Percentiles rank a stretch among this genome's conserved stretches.
These are phyloP conservation scores for Corythoichthys intestinalis DNA, from an alignment of 2,113 vertebrate genomes.

Conservation along the genomic window DNA sequence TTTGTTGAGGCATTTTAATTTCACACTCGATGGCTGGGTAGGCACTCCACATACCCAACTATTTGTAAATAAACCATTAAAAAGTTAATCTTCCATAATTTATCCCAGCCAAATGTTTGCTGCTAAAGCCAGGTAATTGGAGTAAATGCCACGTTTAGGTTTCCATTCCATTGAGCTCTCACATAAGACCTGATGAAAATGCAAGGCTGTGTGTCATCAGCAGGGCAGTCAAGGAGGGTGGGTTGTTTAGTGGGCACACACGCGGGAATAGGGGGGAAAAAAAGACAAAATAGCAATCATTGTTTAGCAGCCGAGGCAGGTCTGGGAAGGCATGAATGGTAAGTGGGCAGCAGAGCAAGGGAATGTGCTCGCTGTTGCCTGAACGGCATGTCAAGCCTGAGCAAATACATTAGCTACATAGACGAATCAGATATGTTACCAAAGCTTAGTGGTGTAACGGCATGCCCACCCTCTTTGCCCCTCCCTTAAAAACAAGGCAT, in stretches of 20 bases:
- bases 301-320: conserved; percentile 26
- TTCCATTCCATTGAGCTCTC: neutral
- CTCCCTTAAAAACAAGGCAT: no score
- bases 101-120: neutral
- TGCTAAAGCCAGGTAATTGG: neutral
- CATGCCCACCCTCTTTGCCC: neutral
- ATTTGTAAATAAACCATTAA: neutral
- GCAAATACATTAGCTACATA: conserved; percentile 36
- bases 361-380: conserved; percentile 14
- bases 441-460: neutral
- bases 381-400: conserved; percentile 18
- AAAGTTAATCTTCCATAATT: neutral
- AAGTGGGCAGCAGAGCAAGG: conserved; percentile 28
- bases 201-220: conserved; percentile 1
- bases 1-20: neutral
- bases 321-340: conserved; percentile 27
- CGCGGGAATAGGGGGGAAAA: neutral
- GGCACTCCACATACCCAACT: neutral
- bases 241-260: neutral
- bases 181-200: neutral
- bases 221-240: neutral
- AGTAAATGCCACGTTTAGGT: neutral
- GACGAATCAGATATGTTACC: neutral
- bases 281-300: conserved; percentile 28
- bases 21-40: neutral